Evolutionary conservation across 2,113 vertebrate species (phyloP).

Genomic region (Larimichthys crocea): DNA sequence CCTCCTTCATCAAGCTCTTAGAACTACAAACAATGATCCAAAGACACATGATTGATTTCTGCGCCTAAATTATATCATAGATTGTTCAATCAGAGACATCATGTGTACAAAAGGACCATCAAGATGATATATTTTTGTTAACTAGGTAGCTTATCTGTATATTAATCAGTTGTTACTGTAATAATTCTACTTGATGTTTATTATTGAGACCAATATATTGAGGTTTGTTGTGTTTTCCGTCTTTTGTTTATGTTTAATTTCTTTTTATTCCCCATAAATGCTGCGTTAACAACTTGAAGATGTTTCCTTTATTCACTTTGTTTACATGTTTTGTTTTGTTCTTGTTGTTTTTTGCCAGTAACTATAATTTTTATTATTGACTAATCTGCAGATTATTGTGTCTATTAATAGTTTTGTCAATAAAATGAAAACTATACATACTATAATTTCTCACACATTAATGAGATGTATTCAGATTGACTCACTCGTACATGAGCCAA

Average conservation of each 20-base stretch:
- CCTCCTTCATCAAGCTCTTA: slow-evolving; percentile 1
- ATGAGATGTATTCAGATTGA: background rate
- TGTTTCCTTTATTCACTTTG: too few species aligned
- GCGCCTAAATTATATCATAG: background rate
- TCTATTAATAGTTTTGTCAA: background rate
- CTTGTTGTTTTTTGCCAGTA: background rate
- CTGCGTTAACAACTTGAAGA: too few species aligned
- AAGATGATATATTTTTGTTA: background rate
- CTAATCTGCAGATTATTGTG: background rate
- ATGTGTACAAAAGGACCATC: background rate
- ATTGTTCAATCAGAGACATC: slow-evolving; percentile 2
- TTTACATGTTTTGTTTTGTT: too few species aligned
- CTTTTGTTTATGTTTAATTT: too few species aligned
- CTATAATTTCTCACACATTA: background rate
- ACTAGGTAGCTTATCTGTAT: too few species aligned
- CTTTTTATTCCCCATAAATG: background rate
- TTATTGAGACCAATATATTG: too few species aligned
- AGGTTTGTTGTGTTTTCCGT: too few species aligned
- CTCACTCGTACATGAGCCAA: background rate
- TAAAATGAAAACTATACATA: background rate
- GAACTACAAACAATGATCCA: background rate
- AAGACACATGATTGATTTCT: background rate
- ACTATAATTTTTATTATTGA: background rate
- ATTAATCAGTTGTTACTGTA: too few species aligned
- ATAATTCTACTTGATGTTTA: too few species aligned